Base-by-base conservation (phyloP, 1,140 invertebrate genomes). In the Drosophila nigrodunni region DNA sequence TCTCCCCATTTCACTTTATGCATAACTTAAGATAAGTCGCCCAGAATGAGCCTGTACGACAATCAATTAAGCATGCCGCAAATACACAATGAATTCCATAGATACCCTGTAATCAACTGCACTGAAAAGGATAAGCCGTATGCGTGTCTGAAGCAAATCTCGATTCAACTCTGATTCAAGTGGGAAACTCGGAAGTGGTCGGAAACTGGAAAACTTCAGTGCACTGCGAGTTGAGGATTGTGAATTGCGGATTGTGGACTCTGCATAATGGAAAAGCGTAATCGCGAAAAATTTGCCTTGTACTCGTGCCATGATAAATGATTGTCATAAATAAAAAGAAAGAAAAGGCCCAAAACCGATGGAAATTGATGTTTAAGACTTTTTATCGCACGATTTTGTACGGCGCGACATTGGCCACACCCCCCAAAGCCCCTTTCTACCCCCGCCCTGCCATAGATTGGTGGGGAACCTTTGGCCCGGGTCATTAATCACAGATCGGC, bases 341-440 rank as follows among this genome's bases (percentile, higher is more conserved):
- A 70, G 65, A 64, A 89, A 75, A 75, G 68, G 68, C 70, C 61
- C 61, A 71, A 64, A 75, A 80, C 67, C 81, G 78, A 90, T 78
- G 85, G 80, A 85, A 89, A 90, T 90, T 90, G 85, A 89, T 89
- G 85, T 82, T 89, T 81, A 89, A 89, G 86, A 86, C 79, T 89
- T 88, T 89, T 89, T 89, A 89, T 89, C 85, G 85, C 78, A 89
- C 77, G 71, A 89, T 83, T 87, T 88, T 83, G 73, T 78, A 78
- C 70, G 68, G 57, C 79, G 65, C 68, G 52, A 68, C 76, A 49
- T 68, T 85, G 64, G 47, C 61, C 52, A 57, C 67, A 62, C 64
- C 9, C 43, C 30, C 65, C 39, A 30, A 4, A 30, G 4, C 25
- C 6, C 15, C 60, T 18, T 41, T 25, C 55, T 18, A 8, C 55